These are phyloP conservation scores for Chamaetylas fuelleborni DNA, from an alignment of 2,113 vertebrate species.

Conservation along the genomic window DNA sequence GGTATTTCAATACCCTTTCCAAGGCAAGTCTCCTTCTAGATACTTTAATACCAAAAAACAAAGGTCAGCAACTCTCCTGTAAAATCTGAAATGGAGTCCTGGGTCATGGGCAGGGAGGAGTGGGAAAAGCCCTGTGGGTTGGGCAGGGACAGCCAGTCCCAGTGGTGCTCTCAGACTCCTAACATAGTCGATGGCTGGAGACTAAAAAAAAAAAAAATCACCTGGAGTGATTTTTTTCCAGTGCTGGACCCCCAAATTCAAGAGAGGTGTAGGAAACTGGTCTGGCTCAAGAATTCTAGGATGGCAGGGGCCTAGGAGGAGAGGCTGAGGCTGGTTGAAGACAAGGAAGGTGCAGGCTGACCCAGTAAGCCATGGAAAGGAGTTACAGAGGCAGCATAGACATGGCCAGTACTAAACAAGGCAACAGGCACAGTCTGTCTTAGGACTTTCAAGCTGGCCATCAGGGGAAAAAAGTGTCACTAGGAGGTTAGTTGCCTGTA, in stretches of 20 bases:
- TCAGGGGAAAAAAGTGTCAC: neutral
- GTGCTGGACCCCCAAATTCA: neutral
- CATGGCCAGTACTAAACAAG: neutral
- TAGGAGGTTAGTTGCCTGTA: neutral
- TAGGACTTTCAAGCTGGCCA: neutral
- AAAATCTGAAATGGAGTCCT: neutral
- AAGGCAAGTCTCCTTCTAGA: neutral
- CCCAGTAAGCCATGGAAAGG: neutral
- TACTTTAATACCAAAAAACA: neutral
- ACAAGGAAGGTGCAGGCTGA: neutral
- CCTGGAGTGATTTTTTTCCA: neutral
- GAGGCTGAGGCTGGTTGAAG: neutral
- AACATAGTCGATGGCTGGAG: neutral
- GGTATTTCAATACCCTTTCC: neutral
- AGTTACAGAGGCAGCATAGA: neutral
- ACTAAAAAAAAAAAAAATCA: no score
- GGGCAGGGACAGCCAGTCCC: neutral
- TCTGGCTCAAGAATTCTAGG: neutral
- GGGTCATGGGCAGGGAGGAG: neutral
- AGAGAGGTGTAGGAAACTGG: neutral
- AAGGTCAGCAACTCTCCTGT: neutral
- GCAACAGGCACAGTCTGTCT: neutral
- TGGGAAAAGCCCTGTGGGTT: fast-evolving
- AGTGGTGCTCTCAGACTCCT: neutral
- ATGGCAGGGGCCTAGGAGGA: neutral